These are phyloP conservation scores for Dallia pectoralis DNA, from an alignment of 2,797 vertebrate species.

Conservation along the genomic window DNA sequence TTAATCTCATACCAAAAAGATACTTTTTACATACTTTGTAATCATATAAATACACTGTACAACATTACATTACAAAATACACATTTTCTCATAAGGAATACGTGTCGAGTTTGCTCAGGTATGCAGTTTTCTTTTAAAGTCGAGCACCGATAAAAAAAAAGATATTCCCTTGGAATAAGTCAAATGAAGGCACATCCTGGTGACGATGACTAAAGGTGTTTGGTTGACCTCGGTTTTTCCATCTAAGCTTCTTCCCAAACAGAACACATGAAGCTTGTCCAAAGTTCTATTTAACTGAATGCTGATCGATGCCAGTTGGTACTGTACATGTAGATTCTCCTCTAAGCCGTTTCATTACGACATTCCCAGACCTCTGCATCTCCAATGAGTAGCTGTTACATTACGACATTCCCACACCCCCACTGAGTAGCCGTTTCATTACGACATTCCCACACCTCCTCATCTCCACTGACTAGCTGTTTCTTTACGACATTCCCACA, in stretches of 20 bases:
- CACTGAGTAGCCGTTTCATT: neutral
- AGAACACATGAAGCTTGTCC: neutral
- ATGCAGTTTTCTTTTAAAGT: slow-evolving; percentile 72
- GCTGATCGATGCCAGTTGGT: slow-evolving; percentile 12
- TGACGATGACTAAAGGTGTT: slow-evolving; percentile 33
- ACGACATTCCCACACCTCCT: neutral
- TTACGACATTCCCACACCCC: no score
- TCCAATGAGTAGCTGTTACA: no score
- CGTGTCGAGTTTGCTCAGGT: slow-evolving; percentile 71
- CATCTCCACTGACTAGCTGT: no score
- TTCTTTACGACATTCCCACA: no score
- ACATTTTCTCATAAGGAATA: slow-evolving; percentile 55
- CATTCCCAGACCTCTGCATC: slow-evolving; percentile 4
- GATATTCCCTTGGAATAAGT: slow-evolving; percentile 46
- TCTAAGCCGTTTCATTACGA: neutral
- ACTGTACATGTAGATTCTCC: slow-evolving; percentile 18
- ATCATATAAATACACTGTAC: slow-evolving; percentile 77
- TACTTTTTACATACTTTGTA: slow-evolving; percentile 59
- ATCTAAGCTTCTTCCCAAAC: slow-evolving; percentile 2
- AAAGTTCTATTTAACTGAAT: slow-evolving; percentile 4
- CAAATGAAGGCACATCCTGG: slow-evolving; percentile 85
- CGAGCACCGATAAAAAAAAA: slow-evolving; percentile 79
- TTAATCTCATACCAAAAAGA: slow-evolving; percentile 37
- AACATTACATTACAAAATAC: slow-evolving; percentile 75
- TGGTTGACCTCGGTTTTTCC: neutral